A percentile compares a stretch with the other conserved stretches of the same genome.
Conservation (phyloP, 1,140 invertebrate species). For the Manduca sexta region DNA sequence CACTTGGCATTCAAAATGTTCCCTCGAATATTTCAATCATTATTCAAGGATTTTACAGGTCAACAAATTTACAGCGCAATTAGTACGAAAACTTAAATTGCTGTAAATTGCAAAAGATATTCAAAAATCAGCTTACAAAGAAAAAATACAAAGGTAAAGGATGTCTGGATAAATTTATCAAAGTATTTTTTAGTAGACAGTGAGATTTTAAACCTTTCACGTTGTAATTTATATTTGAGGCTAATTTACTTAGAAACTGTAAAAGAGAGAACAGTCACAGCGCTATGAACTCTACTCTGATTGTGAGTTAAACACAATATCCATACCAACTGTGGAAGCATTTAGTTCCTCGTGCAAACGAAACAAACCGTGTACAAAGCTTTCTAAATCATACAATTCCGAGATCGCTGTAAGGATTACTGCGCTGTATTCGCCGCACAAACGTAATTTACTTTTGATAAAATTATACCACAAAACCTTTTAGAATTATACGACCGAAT, state of each 20-base stretch:
- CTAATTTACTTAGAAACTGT: too few species aligned
- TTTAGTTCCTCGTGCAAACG: constrained; percentile 9
- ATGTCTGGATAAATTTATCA: too few species aligned
- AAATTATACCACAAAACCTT: constrained; percentile 14
- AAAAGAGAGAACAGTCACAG: too few species aligned
- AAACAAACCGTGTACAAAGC: constrained; percentile 7
- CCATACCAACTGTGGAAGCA: constrained; percentile 18
- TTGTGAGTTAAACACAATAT: constrained; percentile 5
- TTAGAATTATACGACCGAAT: constrained; percentile 7
- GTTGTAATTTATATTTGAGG: too few species aligned
- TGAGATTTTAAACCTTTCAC: too few species aligned
- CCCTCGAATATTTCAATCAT: constrained; percentile 14
- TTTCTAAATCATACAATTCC: constrained; percentile 15
- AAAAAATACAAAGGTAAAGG: too few species aligned
- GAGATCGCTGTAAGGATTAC: constrained; percentile 16
- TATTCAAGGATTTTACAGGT: constrained; percentile 13
- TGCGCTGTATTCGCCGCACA: constrained; percentile 1
- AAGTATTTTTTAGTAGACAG: too few species aligned
- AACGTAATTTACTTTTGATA: constrained; percentile 6
- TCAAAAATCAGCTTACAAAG: too few species aligned
- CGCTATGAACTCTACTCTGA: too few species aligned
- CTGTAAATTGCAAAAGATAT: too few species aligned
- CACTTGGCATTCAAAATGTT: constrained; percentile 20
- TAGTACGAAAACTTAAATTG: too few species aligned
- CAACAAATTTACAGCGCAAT: constrained; percentile 3